A percentile compares a stretch with the other conserved stretches of the same genome.
These are phyloP conservation scores for Galerucella pusilla DNA, from an alignment of 2,888 invertebrate genomes.

Conservation along the genomic window DNA sequence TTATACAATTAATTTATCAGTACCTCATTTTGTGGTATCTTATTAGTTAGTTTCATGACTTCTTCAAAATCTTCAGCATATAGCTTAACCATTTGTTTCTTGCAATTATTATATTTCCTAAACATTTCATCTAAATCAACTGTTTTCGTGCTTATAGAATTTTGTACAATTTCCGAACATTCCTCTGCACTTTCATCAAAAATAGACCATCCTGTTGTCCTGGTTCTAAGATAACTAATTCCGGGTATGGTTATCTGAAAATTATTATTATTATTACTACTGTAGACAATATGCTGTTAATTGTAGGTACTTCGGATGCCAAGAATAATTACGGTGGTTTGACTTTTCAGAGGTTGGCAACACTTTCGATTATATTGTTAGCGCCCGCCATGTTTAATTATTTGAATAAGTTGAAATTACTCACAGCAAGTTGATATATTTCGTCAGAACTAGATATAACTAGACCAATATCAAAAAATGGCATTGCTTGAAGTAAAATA, in stretches of 20 bases:
- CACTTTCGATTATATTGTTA: no score
- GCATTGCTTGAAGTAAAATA: constrained; percentile 25
- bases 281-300: background rate
- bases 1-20: background rate
- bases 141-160: constrained; percentile 9
- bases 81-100: constrained; percentile 1
- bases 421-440: constrained; percentile 27
- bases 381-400: no score
- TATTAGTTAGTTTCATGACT: constrained; percentile 22
- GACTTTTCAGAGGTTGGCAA: no score
- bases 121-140: constrained; percentile 20
- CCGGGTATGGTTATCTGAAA: constrained; percentile 19
- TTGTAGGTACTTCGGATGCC: no score
- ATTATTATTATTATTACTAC: background rate
- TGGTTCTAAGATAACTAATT: constrained; percentile 17
- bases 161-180: constrained; percentile 18
- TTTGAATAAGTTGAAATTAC: background rate
- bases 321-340: no score
- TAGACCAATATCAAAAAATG: constrained; percentile 30
- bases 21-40: constrained; percentile 21
- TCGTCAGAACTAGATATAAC: constrained; percentile 20
- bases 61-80: constrained; percentile 25
- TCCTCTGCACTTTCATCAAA: constrained; percentile 17
- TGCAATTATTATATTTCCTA: constrained; percentile 11
- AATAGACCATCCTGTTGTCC: constrained; percentile 19